phyloP scores from a whole-genome alignment of 2,113 vertebrate genomes.

The Ia io region DNA sequence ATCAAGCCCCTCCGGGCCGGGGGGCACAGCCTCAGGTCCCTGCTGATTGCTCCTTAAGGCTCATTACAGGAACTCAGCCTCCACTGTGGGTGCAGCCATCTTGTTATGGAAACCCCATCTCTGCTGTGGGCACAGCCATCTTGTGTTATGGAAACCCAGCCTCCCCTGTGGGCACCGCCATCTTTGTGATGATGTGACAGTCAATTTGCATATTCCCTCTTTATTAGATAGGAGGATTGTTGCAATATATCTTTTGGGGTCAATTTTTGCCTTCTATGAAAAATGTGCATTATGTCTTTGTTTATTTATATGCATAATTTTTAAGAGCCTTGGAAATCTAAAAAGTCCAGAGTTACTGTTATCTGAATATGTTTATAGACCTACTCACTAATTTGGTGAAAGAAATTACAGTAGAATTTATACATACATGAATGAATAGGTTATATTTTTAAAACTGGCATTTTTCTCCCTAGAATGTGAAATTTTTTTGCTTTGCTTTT shows the following conservation, averaged over 20 bases:
- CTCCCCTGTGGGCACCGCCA: no score
- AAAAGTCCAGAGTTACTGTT: neutral
- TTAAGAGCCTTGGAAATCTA: neutral
- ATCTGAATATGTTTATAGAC: neutral
- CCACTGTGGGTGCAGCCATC: no score
- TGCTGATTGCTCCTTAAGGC: no score
- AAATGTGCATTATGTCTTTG: neutral
- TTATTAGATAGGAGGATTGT: neutral
- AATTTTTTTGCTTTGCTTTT: slow-evolving; percentile 39
- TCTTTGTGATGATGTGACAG: no score
- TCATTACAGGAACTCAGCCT: no score
- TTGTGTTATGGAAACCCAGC: no score
- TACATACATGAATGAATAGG: neutral
- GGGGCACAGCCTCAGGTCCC: no score
- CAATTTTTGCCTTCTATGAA: slow-evolving; percentile 13
- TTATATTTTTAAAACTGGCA: slow-evolving; percentile 10
- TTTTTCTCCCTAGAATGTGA: neutral
- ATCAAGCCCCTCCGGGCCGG: no score
- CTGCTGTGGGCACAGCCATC: no score
- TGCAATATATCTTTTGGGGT: neutral
- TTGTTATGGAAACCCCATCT: no score
- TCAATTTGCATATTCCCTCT: no score
- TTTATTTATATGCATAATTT: slow-evolving; percentile 17
- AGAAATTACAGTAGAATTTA: slow-evolving; percentile 1
- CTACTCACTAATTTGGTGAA: neutral